Base-by-base conservation (phyloP, 1,140 invertebrate species). In the Tetragonula clypearis region DNA sequence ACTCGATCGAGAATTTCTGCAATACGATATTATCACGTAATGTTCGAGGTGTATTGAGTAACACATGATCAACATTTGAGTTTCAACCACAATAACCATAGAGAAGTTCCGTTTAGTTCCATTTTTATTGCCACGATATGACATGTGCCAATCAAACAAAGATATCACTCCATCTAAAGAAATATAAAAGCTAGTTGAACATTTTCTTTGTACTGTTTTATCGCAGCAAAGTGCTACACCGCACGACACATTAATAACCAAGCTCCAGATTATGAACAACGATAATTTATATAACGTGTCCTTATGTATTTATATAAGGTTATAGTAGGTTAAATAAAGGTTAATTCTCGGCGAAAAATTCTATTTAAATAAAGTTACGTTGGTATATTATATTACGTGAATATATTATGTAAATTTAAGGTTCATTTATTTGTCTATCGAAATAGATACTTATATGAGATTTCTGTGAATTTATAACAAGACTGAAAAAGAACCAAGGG, bases 111-210 rank as follows among this genome's bases (percentile, higher is more conserved):
- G 55, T 75, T 75, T n/a, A 11, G 30, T 56, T 19, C 56, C 56
- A 26, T 76, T 60, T 76, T 76, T 76, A 60, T 17, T 60, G 30
- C 15, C 19, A 1, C 15, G 19, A 30, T 21, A 17, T 23, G 60
- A 76, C 30, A 41, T 56, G 21, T 26, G 26, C 26, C 56, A 76
- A 76, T 76, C 74, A 60, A 76, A 35, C 60, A 60, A 60, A 76
- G 41, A 60, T 56, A n/a, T 74, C 30, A 6, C n/a, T 30, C 1
- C 26, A 14, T 41, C 19, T 21, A 35, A 62, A 17, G 19, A 41
- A 58, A 58, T 35, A 30, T 56, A 74, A 56, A 74, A 26, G 72
- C 72, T n/a, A 4, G 5, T 49, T 56, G 26, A 26, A 19, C 49
- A 26, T 74, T 72, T 72, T 53, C 11, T n/a, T 23, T 21, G 9